Percentiles rank a stretch among this genome's conserved stretches.
Conservation (phyloP, 2,888 invertebrate genomes). For the Heliconius hortense region DNA sequence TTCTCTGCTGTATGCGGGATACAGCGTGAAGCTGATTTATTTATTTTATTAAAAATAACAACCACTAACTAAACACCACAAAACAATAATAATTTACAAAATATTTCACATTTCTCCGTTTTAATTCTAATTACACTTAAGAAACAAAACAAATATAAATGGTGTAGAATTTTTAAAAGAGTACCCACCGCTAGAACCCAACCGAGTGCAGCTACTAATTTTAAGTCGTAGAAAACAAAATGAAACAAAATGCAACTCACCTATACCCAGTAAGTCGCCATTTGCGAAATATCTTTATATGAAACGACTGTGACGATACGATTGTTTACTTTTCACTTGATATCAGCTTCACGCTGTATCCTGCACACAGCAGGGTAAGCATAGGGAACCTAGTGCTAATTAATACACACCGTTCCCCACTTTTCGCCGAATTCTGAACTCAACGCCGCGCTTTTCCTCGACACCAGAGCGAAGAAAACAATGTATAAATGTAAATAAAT, state of each 20-base stretch:
- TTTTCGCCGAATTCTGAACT: no score
- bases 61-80: background rate
- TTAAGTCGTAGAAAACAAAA: constrained; percentile 48
- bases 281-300: constrained; percentile 51
- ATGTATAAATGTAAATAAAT: no score
- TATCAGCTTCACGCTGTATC: background rate
- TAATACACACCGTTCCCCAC: no score
- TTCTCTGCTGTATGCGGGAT: no score
- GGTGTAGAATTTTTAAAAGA: constrained; percentile 38
- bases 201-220: constrained; percentile 41
- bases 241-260: constrained; percentile 40
- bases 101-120: constrained; percentile 7
- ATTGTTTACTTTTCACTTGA: background rate
- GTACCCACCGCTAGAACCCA: constrained; percentile 40
- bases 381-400: no score
- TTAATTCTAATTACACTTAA: constrained; percentile 27
- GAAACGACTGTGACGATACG: constrained; percentile 20
- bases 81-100: background rate
- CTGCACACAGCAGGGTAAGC: no score
- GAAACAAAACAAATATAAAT: constrained; percentile 29
- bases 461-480: no score
- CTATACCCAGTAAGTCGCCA: constrained; percentile 47
- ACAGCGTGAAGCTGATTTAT: no score
- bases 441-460: no score
- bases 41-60: no score